Conservation (phyloP, 2,113 vertebrate genomes). For the Stegostoma tigrinum region DNA sequence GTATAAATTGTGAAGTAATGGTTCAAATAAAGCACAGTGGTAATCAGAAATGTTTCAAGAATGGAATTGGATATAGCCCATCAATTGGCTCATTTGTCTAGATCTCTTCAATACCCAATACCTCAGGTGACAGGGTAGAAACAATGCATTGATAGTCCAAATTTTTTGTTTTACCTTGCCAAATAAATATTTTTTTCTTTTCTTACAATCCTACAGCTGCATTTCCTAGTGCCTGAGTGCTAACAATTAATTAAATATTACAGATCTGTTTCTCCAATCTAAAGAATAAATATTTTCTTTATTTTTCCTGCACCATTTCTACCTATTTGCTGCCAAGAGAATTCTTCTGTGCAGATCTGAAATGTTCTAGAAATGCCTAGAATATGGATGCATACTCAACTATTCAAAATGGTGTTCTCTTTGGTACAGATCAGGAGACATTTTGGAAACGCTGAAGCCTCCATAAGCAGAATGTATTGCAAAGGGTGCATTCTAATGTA, state of each 20-base stretch:
- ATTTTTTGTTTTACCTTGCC: background rate
- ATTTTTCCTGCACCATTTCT: conserved; percentile 8
- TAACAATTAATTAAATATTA: background rate
- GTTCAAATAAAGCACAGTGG: too few relatives aligned
- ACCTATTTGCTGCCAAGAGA: conserved; percentile 9
- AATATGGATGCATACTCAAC: background rate
- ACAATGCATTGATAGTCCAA: background rate
- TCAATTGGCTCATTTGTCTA: background rate
- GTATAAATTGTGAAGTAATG: too few relatives aligned
- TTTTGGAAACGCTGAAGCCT: background rate
- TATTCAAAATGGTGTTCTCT: background rate
- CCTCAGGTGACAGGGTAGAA: background rate
- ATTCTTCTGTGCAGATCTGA: background rate
- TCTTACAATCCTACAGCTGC: background rate
- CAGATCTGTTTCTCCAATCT: background rate
- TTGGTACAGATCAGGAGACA: background rate
- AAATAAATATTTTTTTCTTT: background rate
- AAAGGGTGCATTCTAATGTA: background rate
- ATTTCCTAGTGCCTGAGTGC: background rate
- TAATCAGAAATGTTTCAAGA: too few relatives aligned
- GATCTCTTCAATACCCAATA: background rate
- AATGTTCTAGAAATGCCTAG: background rate
- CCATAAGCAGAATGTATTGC: background rate
- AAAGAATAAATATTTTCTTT: background rate
- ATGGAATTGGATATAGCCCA: too few relatives aligned